Base-by-base conservation (phyloP, 2,113 vertebrate genomes). In the Campylomormyrus tamandua region DNA sequence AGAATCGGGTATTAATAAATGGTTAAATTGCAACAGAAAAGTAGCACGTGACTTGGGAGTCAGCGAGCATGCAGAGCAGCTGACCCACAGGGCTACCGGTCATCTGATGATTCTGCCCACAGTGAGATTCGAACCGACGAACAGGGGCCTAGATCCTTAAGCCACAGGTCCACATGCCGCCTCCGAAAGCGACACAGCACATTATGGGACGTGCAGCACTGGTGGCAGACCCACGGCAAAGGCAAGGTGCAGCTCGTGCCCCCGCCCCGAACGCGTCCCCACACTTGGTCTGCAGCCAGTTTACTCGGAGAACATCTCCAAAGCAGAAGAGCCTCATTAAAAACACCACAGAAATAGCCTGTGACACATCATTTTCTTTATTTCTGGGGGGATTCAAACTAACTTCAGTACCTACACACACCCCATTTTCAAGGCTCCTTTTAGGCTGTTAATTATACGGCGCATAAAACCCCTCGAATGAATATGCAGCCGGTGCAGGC, bases 391-490 rank as follows among this genome's bases (percentile, higher is more conserved):
- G 35, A 45, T 83, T 83, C 83, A 89, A 15, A 45, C 49, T 52
- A 66, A 31, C 83, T 89, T 66, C 48, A 48, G 48, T 53, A 83
- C 77, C 86, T 46, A 89, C 56, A 53, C 49, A 53, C 49, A 89
- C 52, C 83, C 83, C 77, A 46, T 89, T 89, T 89, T 58, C 74
- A 91, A 83, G 66, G 84, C 84, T 46, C 46, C 46, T 91, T 90
- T 88, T 66, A 85, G 83, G 52, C 35, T 74, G 56, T 90, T 89
- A 90, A 70, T 92, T 83, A 90, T 83, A 91, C 19, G 31, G 85
- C 27, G 46, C 87, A 83, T 11, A 91, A 90, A 89, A 90, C 91
- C 92, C 92, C 45, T 19, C 56, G 80, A 92, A 94, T 94, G 92
- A 93, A 91, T 66, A 89, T 93, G 89, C 91, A 80, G 8, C 83